Conservation (phyloP, 2,113 vertebrate species). For the Muntiacus reevesi region DNA sequence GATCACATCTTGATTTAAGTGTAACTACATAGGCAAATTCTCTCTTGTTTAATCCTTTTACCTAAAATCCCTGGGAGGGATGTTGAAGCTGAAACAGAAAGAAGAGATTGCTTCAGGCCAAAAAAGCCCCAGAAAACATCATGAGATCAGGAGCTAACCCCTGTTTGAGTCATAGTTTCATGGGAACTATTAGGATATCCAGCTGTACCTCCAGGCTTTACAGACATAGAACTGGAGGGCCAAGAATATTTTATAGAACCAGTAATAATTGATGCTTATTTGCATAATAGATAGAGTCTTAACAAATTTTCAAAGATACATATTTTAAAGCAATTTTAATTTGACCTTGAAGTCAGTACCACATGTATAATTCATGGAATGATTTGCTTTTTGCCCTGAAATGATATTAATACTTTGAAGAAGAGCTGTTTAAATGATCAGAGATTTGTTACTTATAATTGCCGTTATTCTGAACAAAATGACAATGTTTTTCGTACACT, state of each 20-base stretch:
- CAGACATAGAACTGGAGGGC: neutral
- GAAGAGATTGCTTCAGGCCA: neutral
- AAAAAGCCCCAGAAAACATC: neutral
- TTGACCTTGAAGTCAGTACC: neutral
- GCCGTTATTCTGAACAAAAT: neutral
- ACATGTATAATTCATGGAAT: conserved; percentile 7
- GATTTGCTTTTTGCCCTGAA: conserved; percentile 18
- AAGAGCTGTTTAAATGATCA: conserved; percentile 1
- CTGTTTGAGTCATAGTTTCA: neutral
- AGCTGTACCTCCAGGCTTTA: neutral
- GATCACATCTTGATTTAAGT: neutral
- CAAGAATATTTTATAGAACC: neutral
- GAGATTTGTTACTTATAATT: neutral
- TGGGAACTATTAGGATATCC: neutral
- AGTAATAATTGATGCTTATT: neutral
- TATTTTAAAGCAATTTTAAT: neutral
- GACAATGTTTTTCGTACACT: neutral
- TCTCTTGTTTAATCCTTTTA: neutral
- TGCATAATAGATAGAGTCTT: neutral
- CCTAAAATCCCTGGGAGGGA: neutral
- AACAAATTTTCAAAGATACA: neutral
- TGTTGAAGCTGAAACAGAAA: neutral
- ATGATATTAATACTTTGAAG: conserved; percentile 8
- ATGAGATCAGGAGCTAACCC: neutral
- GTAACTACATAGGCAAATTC: neutral